Conservation (phyloP, 2,888 invertebrate species). For the Acrocyrtus sp. region DNA sequence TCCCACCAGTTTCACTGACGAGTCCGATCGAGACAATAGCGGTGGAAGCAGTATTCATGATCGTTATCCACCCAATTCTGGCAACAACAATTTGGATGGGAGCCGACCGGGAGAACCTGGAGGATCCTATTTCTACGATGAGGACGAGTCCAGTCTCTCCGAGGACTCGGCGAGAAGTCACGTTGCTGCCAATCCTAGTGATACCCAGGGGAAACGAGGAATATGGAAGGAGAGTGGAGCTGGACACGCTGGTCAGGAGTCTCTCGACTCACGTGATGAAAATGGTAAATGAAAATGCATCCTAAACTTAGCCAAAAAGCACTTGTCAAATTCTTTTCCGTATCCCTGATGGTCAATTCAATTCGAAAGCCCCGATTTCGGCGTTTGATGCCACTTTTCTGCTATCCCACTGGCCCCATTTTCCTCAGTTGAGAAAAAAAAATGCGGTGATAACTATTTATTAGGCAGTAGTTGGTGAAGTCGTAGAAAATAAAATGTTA, state of each 20-base stretch:
- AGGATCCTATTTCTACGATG: constrained; percentile 54
- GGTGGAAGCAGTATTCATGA: constrained; percentile 55
- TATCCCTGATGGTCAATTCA: too few species aligned
- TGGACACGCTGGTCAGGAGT: constrained; percentile 59
- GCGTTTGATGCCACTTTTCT: too few species aligned
- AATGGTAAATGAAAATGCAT: constrained; percentile 56
- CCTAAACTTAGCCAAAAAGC: neutral
- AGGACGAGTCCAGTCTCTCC: constrained; percentile 53
- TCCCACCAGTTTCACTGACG: constrained; percentile 32
- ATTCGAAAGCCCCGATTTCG: too few species aligned
- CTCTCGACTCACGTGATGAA: constrained; percentile 59
- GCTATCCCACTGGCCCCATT: too few species aligned
- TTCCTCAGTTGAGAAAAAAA: neutral
- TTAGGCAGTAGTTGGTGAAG: neutral
- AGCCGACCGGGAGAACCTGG: constrained; percentile 59
- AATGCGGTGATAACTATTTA: neutral
- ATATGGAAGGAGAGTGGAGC: constrained; percentile 59
- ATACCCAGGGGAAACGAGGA: constrained; percentile 62
- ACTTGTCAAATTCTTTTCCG: neutral
- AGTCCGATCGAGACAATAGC: constrained; percentile 50
- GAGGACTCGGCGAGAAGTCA: constrained; percentile 56
- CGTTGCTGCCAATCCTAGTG: constrained; percentile 54
- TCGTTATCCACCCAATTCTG: constrained; percentile 58
- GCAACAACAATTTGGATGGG: constrained; percentile 61
- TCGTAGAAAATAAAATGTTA: constrained; percentile 15